These are phyloP conservation scores for Venustaconcha ellipsiformis DNA, from an alignment of 1,140 invertebrate species.

Conservation along the genomic window DNA sequence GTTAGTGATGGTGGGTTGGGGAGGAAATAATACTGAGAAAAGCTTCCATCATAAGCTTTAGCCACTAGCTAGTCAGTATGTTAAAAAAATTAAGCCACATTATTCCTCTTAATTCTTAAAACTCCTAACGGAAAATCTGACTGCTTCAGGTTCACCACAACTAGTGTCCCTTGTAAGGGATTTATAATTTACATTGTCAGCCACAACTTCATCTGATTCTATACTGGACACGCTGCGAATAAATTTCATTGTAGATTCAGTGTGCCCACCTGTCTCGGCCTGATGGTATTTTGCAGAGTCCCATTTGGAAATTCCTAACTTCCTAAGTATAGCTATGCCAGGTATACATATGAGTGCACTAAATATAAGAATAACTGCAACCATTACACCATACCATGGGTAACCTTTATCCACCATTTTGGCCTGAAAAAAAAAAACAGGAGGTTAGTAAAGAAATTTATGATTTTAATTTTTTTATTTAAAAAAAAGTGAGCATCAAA, in stretches of 20 bases:
- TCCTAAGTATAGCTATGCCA: conserved; percentile 47
- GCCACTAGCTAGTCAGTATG: too few relatives aligned
- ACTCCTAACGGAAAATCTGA: too few relatives aligned
- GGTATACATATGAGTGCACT: conserved; percentile 55
- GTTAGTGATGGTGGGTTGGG: too few relatives aligned
- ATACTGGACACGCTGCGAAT: conserved; percentile 34
- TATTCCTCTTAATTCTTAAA: too few relatives aligned
- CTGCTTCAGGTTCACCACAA: too few relatives aligned
- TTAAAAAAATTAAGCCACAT: too few relatives aligned
- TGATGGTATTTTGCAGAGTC: conserved; percentile 43
- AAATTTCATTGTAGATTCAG: conserved; percentile 48
- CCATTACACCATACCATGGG: conserved; percentile 53
- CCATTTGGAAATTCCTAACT: conserved; percentile 44
- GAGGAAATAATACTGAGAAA: too few relatives aligned
- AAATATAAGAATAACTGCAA: conserved; percentile 45
- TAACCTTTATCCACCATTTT: conserved; percentile 38
- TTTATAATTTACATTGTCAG: too few relatives aligned
- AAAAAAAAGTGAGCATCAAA: neutral
- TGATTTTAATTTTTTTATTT: neutral
- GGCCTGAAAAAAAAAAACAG: conserved; percentile 32
- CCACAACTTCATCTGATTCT: conserved; percentile 7
- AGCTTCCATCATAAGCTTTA: too few relatives aligned
- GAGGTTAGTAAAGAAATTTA: conserved; percentile 1
- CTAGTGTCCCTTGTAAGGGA: too few relatives aligned
- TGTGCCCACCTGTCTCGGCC: conserved; percentile 43